Evolutionary conservation across 92 coral and sea anemone species (phyloP), one percentile per base, ranked within the genome.

Genomic region (Heteractis magnifica): DNA sequence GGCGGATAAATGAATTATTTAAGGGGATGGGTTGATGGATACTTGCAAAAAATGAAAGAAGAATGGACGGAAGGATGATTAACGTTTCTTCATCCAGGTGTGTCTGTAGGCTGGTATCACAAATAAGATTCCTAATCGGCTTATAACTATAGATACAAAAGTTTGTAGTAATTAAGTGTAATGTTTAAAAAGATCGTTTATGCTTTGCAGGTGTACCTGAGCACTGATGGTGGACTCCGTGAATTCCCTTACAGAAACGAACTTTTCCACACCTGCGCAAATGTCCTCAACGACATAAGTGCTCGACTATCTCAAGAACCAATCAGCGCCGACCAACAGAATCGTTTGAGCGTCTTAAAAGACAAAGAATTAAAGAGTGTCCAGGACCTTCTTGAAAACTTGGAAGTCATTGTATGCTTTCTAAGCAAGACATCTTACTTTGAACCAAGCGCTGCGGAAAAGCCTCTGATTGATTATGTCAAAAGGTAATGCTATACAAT

Each of bases 201-300:
- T 26, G 34, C 34, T 74, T 52, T 81, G 10, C 84, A 81, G 84
- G 84, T 81, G 14, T 88, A 88, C 80, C 89, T 91, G 34, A 81
- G 84, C 21, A 59, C 87, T 55, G 75, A 58, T 21, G 94, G 82
- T 44, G 87, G 87, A 48, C 78, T 83, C 78, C 87, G 84, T 53
- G 77, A 81, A 15, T 91, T 91, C 79, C 82, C 91, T 10, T 91
- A 79, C 80, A 86, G 92, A 49, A 86, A 86, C 14, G 94, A 91
- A 59, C 92, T 91, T 49, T 91, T 91, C 88, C 94, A 89, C 77
- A 79, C 92, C 18, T 82, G 92, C 78, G 87, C 89, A 56, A 81
- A 85, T 53, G 82, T 89, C 18, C 85, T 91, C n/a, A 86, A 78
- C 62, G 89, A 88, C 64, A 73, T 91, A 56, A 81, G 86, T 23